Evolutionary conservation across 1,140 invertebrate genomes (phyloP).

Genomic region (Aphelinus atriplicis): DNA sequence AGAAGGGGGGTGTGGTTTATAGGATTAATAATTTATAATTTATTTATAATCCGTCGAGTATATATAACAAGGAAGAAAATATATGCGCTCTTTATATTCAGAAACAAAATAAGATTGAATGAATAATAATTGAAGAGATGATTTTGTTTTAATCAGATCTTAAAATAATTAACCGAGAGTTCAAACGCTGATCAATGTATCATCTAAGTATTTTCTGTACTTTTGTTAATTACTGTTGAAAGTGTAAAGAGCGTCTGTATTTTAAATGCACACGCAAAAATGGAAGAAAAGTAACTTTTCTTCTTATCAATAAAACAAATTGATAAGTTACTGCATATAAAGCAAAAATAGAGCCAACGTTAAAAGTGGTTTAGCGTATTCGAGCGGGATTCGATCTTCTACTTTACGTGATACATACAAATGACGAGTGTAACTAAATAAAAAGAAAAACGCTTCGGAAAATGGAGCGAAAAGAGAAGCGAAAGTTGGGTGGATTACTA

Average conservation of each 20-base stretch:
- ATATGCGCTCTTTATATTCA: constrained; percentile 47
- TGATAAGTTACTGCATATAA: constrained; percentile 33
- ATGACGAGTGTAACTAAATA: constrained; percentile 33
- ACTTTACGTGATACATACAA: constrained; percentile 33
- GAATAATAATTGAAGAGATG: no score
- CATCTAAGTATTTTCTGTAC: no score
- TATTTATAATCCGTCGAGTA: constrained; percentile 58
- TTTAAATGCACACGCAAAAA: constrained; percentile 32
- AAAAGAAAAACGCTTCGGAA: constrained; percentile 19
- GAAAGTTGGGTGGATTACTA: constrained; percentile 4
- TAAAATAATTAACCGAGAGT: no score
- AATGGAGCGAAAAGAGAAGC: constrained; percentile 16
- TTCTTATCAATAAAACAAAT: constrained; percentile 30
- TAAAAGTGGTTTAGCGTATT: constrained; percentile 26
- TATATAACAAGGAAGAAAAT: constrained; percentile 40
- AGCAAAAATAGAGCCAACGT: constrained; percentile 21
- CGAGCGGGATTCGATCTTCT: constrained; percentile 38
- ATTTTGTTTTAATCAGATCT: no score
- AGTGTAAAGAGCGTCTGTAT: constrained; percentile 36
- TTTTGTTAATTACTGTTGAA: constrained; percentile 20
- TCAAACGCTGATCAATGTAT: no score
- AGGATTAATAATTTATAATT: constrained; percentile 66
- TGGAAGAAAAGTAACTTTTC: constrained; percentile 36
- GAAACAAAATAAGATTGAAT: constrained; percentile 17
- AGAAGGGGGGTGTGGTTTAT: constrained; percentile 69